Evolutionary conservation across 1,140 invertebrate species (phyloP), one percentile per base, ranked within the genome.

Genomic region (Metopolophium dirhodum): DNA sequence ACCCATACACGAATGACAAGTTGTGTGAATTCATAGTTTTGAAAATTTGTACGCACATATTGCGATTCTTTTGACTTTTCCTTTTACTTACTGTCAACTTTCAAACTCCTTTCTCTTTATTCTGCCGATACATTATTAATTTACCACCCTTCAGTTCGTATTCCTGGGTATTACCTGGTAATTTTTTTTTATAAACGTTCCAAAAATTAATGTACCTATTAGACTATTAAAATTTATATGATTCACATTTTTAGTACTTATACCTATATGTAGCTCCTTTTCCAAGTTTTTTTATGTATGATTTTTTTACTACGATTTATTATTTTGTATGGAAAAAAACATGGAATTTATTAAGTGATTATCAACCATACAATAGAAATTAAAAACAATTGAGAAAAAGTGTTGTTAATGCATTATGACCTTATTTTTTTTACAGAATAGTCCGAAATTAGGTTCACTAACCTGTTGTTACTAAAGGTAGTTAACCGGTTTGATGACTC

Each of bases 81-180:
- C 54, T 61, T 45, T 90, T 90, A 90, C 35, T 20, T 41, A 26
- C 1, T 68, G 37, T 68, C 26, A 90, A 90, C 57, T 90, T 90
- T 90, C 54, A 68, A 90, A 90, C 57, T 61, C 89, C 89, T 90
- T 90, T 90, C 54, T 61, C 89, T 68, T 90, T 30, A 41, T 90
- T 30, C 1, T 61, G 18, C 23, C 35, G 57, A 61, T 41, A 30
- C 51, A 61, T 61, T 61, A 61, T 89, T 37, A 22, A 37, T 89
- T 54, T 54, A 41, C 51, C 14, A 68, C 89, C 57, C 57, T 45
- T n/a, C 23, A 89, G 47, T 87, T 49, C 6, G 30, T 49, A 47
- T 87, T n/a, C 4, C 37, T 41, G 30, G 35, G 1, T n/a, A n/a
- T n/a, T n/a, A n/a, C n/a, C n/a, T n/a, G n/a, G n/a, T 87, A 30